These are phyloP conservation scores for Charaxes varanes DNA, from an alignment of 1,140 invertebrate species.

Conservation along the genomic window DNA sequence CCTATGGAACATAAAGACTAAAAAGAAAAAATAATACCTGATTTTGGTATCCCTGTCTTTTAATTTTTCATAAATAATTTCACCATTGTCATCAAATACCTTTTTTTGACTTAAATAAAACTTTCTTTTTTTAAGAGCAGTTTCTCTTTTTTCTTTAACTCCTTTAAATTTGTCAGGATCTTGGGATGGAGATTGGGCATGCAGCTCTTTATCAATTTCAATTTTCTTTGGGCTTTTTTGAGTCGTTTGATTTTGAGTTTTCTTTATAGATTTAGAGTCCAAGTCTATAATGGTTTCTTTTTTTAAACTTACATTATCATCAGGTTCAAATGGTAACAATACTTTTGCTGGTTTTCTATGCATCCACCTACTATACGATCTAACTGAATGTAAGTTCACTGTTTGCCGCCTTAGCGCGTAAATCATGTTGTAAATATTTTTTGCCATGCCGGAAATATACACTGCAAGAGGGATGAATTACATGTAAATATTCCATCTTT, in stretches of 20 bases:
- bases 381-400: constrained; percentile 19
- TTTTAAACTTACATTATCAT: constrained; percentile 36
- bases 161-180: constrained; percentile 28
- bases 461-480: too few relatives aligned
- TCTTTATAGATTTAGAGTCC: constrained; percentile 17
- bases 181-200: too few relatives aligned
- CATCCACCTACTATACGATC: constrained; percentile 52
- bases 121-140: constrained; percentile 38
- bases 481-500: too few relatives aligned
- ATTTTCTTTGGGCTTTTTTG: constrained; percentile 10
- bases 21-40: constrained; percentile 25
- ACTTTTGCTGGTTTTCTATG: constrained; percentile 55
- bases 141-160: constrained; percentile 44
- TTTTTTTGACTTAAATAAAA: constrained; percentile 63
- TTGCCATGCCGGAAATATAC: constrained; percentile 22
- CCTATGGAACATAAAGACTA: not conserved
- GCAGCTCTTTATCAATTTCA: too few relatives aligned
- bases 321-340: constrained; percentile 43
- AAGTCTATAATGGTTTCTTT: constrained; percentile 60
- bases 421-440: constrained; percentile 22
- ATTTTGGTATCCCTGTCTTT: constrained; percentile 72
- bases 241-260: constrained; percentile 9
- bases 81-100: constrained; percentile 70
- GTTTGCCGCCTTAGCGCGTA: constrained; percentile 14
- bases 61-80: constrained; percentile 74